Conservation (phyloP, 2,888 invertebrate genomes). For the Crematogaster levior region DNA sequence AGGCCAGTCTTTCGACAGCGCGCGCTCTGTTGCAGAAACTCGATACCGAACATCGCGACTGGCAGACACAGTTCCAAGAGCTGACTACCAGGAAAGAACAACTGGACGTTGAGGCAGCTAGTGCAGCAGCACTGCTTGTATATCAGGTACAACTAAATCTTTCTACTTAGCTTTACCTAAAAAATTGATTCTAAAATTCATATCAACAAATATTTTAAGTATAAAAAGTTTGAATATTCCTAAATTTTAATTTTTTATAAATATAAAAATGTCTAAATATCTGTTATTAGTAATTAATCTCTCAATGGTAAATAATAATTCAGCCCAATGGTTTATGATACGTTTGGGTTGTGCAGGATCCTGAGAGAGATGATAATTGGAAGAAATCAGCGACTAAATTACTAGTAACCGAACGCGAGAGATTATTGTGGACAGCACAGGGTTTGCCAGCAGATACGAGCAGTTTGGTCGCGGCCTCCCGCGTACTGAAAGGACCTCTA, state of each 20-base stretch:
- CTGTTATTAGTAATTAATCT: not conserved
- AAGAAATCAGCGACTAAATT: conserved; percentile 78
- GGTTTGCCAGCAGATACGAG: conserved; percentile 90
- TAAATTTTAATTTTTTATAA: not conserved
- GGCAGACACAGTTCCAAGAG: conserved; percentile 88
- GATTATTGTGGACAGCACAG: conserved; percentile 94
- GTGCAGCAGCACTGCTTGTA: conserved; percentile 80
- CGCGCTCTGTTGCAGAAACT: conserved; percentile 94
- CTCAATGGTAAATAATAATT: not conserved
- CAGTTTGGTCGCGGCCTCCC: conserved; percentile 82
- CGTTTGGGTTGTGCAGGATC: conserved; percentile 59
- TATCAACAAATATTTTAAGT: not conserved
- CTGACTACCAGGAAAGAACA: conserved; percentile 77
- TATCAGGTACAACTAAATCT: conserved; percentile 77
- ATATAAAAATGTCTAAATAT: conserved; percentile 1
- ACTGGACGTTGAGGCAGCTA: conserved; percentile 81
- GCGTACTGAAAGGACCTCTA: conserved; percentile 86
- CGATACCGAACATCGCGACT: conserved; percentile 95
- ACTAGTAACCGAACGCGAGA: conserved; percentile 89
- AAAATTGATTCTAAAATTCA: not conserved
- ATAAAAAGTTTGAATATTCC: not conserved
- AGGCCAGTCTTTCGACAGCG: conserved; percentile 91
- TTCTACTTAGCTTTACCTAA: not conserved
- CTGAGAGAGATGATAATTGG: conserved; percentile 77
- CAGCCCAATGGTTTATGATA: not conserved